Base-by-base conservation (phyloP, 2,113 vertebrate species). In the Nannospalax galili region DNA sequence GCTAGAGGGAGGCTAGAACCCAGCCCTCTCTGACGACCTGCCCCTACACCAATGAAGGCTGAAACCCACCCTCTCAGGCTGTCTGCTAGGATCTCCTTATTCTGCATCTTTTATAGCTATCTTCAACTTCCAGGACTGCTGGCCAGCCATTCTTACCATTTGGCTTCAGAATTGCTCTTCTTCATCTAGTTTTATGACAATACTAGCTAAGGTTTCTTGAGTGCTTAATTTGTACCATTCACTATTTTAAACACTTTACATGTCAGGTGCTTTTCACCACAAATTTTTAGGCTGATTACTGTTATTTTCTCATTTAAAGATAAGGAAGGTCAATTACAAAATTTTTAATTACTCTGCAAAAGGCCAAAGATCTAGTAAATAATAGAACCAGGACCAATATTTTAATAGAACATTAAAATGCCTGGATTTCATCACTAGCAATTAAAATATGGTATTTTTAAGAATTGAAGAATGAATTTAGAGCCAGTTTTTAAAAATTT, bases 401-500 rank as follows among this genome's bases (percentile, higher is more conserved):
- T 84, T 0, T 87, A 84, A 69, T 20, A 84, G 81, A 58, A 79
- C 16, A 70, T 86, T 73, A 81, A 73, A 85, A 81, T 94, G n/a
- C 4, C 52, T 89, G 17, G 2, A 60, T 92, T 95, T 93, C 45
- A 75, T 94, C 78, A 37, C 40, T 72, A 73, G 11, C 45, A 42
- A 11, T 80, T 96, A 87, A 85, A 42, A 42, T 94, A 70, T n/a
- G 14, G 62, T 75, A 28, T 79, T 80, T 92, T 90, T 3, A 45
- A 84, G 32, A 88, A 42, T 28, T 45, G 30, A 80, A 96, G 67
- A 72, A 11, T 95, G 62, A 86, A 91, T 40, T 81, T 85, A 82
- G 37, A 37, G 58, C 26, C 26, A 64, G 3, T 40, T 62, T 81
- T 16, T 74, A 7, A 40, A n/a, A n/a, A n/a, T 81, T 16, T 74